Evolutionary conservation across 1,140 invertebrate genomes (phyloP).

Genomic region (Octopus bimaculoides): DNA sequence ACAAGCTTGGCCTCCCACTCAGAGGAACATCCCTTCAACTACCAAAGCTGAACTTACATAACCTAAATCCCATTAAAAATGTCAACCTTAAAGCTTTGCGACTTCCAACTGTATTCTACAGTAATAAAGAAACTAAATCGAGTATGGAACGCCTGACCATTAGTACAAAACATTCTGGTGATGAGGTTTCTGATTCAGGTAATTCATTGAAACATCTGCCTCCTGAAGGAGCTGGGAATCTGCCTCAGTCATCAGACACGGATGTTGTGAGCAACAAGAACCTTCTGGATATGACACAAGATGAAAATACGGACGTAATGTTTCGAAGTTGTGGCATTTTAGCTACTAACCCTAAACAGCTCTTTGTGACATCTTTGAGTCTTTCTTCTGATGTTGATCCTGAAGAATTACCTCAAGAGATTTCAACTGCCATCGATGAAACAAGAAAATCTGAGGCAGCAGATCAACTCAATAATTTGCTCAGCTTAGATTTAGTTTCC

Average conservation of each 20-base stretch:
- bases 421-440: neutral
- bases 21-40: conserved; percentile 16
- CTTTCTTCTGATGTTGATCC: conserved; percentile 9
- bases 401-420: neutral
- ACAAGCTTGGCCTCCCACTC: neutral
- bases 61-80: conserved; percentile 19
- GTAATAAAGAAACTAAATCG: neutral
- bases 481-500: neutral
- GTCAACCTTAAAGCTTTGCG: conserved; percentile 10
- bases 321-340: conserved; percentile 45
- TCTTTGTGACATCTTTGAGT: conserved; percentile 27
- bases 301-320: conserved; percentile 28
- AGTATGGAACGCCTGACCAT: neutral
- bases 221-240: conserved; percentile 2
- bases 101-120: neutral
- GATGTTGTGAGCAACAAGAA: conserved; percentile 20
- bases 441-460: neutral
- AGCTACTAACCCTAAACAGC: conserved; percentile 34
- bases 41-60: conserved; percentile 22
- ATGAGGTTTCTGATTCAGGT: neutral
- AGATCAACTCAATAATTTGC: neutral
- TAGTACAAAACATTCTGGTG: neutral
- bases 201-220: neutral
- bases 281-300: conserved; percentile 3
- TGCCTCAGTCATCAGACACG: conserved; percentile 13